These are phyloP conservation scores for Acanthiza pusilla DNA, from an alignment of 2,797 vertebrate genomes.

Conservation along the genomic window DNA sequence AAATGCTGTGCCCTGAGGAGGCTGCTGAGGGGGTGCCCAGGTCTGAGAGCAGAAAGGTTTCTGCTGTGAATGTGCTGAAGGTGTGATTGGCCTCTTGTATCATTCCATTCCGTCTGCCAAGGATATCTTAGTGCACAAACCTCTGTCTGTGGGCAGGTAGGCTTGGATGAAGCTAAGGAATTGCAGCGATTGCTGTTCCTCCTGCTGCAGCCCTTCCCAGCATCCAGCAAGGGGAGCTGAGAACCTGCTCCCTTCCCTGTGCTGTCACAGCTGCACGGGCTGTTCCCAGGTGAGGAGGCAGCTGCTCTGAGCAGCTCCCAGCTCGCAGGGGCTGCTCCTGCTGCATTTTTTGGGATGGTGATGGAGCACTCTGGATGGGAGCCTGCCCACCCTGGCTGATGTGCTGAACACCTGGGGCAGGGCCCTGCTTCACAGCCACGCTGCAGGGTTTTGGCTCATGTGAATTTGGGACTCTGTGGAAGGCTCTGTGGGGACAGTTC, in stretches of 20 bases:
- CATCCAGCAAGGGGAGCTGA: constrained; percentile 56
- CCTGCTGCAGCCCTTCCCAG: constrained; percentile 25
- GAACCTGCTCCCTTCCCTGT: neutral
- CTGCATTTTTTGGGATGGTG: neutral
- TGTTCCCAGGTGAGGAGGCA: neutral
- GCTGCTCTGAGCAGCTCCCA: neutral
- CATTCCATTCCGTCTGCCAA: neutral
- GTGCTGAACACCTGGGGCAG: neutral
- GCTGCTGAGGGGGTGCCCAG: neutral
- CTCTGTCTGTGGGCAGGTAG: neutral
- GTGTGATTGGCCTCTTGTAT: neutral
- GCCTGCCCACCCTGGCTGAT: neutral
- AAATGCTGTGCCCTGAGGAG: neutral
- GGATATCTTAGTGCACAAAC: neutral
- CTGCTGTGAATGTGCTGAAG: neutral
- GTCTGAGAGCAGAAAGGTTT: neutral
- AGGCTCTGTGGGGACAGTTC: neutral
- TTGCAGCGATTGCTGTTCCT: neutral
- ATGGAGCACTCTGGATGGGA: neutral
- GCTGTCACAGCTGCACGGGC: neutral
- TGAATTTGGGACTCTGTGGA: neutral
- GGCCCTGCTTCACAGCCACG: neutral
- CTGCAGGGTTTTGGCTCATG: neutral
- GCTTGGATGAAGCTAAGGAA: neutral
- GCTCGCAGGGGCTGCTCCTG: neutral